These are phyloP conservation scores for Lanius ludovicianus DNA, from an alignment of 2,113 vertebrate genomes.

Conservation along the genomic window DNA sequence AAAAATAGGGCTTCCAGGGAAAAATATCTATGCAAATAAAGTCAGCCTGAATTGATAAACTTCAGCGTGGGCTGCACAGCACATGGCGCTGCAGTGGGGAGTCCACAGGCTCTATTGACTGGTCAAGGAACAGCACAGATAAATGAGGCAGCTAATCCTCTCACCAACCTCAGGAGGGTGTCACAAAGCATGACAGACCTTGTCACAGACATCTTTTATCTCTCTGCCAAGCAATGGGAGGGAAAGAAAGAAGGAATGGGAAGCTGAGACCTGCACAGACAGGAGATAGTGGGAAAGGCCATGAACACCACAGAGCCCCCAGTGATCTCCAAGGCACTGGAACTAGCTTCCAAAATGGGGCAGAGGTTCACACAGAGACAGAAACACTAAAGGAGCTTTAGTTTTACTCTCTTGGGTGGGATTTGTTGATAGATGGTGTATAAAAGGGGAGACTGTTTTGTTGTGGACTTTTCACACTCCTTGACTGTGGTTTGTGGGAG, in stretches of 20 bases:
- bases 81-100: accelerated
- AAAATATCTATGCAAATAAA: not conserved
- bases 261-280: not conserved
- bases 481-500: not conserved
- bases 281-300: not conserved
- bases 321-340: not conserved
- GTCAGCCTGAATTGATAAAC: not conserved
- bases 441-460: not conserved
- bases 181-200: not conserved
- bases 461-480: not conserved
- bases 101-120: not conserved
- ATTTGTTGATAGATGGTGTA: not conserved
- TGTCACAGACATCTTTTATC: accelerated
- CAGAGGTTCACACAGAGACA: not conserved
- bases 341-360: not conserved
- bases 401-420: not conserved
- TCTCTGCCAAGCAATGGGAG: not conserved
- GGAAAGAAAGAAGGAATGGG: not conserved
- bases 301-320: not conserved
- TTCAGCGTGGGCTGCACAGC: not conserved
- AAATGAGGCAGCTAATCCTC: not conserved
- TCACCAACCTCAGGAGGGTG: not conserved
- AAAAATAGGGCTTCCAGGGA: not conserved
- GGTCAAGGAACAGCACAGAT: not conserved
- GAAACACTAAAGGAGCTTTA: not conserved